Evolutionary conservation across 2,113 vertebrate species (phyloP).

Genomic region (Ginglymostoma cirratum): DNA sequence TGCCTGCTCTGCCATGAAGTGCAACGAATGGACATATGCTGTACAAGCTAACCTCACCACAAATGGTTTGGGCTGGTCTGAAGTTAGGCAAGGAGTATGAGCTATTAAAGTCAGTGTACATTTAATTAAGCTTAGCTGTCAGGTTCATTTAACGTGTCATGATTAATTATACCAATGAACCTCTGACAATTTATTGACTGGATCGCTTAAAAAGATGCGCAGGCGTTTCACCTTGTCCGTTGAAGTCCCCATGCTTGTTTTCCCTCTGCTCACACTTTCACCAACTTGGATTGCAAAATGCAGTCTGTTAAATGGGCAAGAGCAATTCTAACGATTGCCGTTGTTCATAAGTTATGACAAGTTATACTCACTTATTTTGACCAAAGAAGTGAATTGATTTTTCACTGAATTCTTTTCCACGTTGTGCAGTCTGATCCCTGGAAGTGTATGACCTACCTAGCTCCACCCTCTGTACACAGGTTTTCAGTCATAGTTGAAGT

Average conservation of each 20-base stretch:
- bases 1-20: too few relatives aligned
- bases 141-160: neutral
- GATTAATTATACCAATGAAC: neutral
- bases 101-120: neutral
- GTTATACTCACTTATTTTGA: neutral
- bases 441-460: too few relatives aligned
- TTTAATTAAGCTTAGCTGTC: neutral
- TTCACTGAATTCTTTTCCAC: neutral
- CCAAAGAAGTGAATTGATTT: neutral
- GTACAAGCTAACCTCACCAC: neutral
- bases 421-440: neutral
- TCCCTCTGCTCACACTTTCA: neutral
- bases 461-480: neutral
- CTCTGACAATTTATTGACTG: neutral
- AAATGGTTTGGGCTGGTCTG: neutral
- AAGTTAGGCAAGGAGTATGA: neutral
- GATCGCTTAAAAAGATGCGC: neutral
- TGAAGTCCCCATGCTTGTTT: neutral
- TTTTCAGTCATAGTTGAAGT: neutral
- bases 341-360: neutral
- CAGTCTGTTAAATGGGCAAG: neutral
- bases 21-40: neutral
- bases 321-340: neutral
- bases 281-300: neutral
- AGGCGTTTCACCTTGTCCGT: neutral